A percentile compares a stretch with the other conserved stretches of the same genome.
phyloP scores from a whole-genome alignment of 2,888 invertebrate genomes.

The Drosophila borborema region DNA sequence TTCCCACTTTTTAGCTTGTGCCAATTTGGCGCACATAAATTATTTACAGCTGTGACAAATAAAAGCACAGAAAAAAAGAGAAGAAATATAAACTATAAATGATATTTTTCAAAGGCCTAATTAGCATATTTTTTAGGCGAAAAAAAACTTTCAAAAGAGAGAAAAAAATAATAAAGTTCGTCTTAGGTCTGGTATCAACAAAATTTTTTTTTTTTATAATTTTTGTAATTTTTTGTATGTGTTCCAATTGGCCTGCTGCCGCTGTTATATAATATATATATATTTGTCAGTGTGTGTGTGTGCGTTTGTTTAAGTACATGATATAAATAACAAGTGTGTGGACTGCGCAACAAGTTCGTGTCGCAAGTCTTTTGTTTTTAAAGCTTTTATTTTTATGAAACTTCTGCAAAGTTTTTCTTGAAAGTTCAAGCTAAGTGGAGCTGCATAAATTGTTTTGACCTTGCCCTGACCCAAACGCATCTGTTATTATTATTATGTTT shows the following conservation, averaged over 20 bases:
- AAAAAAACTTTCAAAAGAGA: constrained; percentile 23
- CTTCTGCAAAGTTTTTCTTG: constrained; percentile 43
- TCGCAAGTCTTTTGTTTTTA: constrained; percentile 65
- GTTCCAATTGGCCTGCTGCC: constrained; percentile 25
- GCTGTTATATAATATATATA: constrained; percentile 35
- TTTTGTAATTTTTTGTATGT: constrained; percentile 17
- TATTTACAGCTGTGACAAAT: constrained; percentile 45
- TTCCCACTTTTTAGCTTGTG: constrained; percentile 28
- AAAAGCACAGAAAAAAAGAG: constrained; percentile 16
- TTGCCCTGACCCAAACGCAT: constrained; percentile 40
- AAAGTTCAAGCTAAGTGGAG: constrained; percentile 36
- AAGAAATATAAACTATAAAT: constrained; percentile 33
- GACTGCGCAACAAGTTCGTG: constrained; percentile 61
- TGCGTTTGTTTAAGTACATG: constrained; percentile 35
- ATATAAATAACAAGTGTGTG: constrained; percentile 57
- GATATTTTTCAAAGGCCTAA: constrained; percentile 33
- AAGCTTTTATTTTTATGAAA: constrained; percentile 25
- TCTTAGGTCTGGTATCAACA: constrained; percentile 6
- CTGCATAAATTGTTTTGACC: constrained; percentile 53
- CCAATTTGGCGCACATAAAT: constrained; percentile 55
- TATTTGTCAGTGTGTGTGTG: not conserved
- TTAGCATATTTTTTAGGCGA: constrained; percentile 35
- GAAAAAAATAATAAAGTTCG: constrained; percentile 17
- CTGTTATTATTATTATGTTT: constrained; percentile 24
- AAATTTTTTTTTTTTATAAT: not conserved